Percentiles rank a stretch among this genome's conserved stretches.
Evolutionary conservation across 2,113 vertebrate genomes (phyloP).

Genomic region (Hemicordylus capensis): DNA sequence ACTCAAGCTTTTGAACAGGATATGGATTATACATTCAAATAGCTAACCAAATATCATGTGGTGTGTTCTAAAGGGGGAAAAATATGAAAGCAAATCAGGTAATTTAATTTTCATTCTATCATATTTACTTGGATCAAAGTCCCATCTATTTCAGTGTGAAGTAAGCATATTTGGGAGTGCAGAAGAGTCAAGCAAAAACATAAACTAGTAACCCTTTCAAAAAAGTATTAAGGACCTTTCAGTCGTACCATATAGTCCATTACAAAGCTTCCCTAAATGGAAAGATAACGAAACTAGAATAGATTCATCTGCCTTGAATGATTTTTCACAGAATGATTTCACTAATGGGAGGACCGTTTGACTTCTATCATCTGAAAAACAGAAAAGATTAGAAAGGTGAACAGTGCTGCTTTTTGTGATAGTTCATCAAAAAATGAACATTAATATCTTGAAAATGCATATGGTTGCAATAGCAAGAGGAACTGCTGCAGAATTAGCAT

Average conservation of each 20-base stretch:
- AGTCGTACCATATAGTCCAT: conserved; percentile 88
- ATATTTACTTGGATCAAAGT: background rate
- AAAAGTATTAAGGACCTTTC: conserved; percentile 32
- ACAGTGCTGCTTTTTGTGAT: background rate
- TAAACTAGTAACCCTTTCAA: background rate
- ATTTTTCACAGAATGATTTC: conserved; percentile 90
- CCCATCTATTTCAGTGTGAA: background rate
- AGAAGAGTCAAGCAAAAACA: background rate
- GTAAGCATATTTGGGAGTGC: background rate
- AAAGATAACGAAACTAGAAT: conserved; percentile 89
- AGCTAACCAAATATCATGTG: background rate
- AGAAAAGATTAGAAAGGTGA: conserved; percentile 48
- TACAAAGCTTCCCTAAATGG: conserved; percentile 92
- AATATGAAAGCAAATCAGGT: background rate
- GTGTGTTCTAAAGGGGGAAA: background rate
- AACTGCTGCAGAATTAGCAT: background rate
- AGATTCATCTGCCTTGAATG: conserved; percentile 89
- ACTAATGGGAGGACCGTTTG: conserved; percentile 88
- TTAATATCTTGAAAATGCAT: background rate
- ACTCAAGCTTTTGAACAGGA: background rate
- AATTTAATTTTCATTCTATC: background rate
- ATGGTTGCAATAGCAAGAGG: background rate
- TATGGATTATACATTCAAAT: background rate
- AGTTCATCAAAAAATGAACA: background rate
- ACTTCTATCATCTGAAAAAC: conserved; percentile 85